Conservation (phyloP, 2,797 vertebrate species). For the Limosa lapponica region DNA sequence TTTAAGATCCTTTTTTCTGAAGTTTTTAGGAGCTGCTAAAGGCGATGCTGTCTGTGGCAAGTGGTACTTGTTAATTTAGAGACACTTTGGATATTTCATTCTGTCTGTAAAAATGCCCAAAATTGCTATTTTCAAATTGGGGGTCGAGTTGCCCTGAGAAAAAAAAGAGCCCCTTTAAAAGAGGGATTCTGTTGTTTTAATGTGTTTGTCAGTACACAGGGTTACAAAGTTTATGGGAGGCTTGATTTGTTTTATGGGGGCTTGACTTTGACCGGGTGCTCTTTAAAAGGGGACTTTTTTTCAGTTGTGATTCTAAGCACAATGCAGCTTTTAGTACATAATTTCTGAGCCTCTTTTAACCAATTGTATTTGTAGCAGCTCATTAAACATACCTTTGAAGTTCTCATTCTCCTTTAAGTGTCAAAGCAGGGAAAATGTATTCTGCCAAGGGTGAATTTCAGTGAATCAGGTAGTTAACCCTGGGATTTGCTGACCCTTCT, state of each 20-base stretch:
- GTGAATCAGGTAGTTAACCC: constrained; percentile 52
- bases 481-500: not conserved
- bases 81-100: constrained; percentile 74
- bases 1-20: constrained; percentile 86
- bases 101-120: constrained; percentile 67
- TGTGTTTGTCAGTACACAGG: constrained; percentile 40
- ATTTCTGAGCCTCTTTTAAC: constrained; percentile 61
- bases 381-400: constrained; percentile 69
- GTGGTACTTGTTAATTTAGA: constrained; percentile 79
- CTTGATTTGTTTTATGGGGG: constrained; percentile 65
- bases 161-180: constrained; percentile 22
- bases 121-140: constrained; percentile 64
- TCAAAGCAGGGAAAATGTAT: constrained; percentile 58
- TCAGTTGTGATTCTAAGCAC: constrained; percentile 50
- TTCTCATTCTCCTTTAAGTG: constrained; percentile 30
- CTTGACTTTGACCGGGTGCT: constrained; percentile 42
- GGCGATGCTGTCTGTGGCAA: constrained; percentile 83
- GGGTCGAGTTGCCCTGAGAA: not conserved
- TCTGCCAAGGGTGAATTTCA: constrained; percentile 66
- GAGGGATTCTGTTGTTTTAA: constrained; percentile 7
- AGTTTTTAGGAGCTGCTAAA: constrained; percentile 92
- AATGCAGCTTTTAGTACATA: constrained; percentile 52
- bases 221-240: constrained; percentile 56
- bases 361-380: constrained; percentile 52
- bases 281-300: constrained; percentile 55